These are phyloP conservation scores for Sinocyclocheilus maitianheensis DNA, from an alignment of 2,113 vertebrate genomes.

Conservation along the genomic window DNA sequence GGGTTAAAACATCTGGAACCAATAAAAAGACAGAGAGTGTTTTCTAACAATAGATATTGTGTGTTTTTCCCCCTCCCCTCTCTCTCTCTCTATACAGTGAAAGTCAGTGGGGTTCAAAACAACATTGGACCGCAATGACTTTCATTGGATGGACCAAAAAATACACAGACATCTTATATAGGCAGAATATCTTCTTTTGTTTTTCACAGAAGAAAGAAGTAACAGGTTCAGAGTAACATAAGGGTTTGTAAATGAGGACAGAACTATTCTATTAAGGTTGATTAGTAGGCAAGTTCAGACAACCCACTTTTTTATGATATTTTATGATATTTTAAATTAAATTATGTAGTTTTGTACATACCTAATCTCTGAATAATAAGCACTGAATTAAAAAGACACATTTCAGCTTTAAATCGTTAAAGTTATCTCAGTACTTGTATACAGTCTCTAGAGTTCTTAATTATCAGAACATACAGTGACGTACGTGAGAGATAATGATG, in stretches of 20 bases:
- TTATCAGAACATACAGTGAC: slow-evolving; percentile 33
- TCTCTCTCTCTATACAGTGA: not conserved
- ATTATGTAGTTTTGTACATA: not conserved
- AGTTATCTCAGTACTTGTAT: not conserved
- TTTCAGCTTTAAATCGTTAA: slow-evolving; percentile 15
- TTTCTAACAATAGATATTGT: not conserved
- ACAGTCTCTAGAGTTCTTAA: slow-evolving; percentile 11
- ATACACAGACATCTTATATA: not conserved
- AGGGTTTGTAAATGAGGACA: not conserved
- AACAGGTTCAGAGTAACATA: not conserved
- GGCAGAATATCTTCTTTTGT: not conserved
- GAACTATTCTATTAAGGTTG: not conserved
- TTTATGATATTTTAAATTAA: not conserved
- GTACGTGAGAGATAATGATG: not conserved
- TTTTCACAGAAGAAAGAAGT: not conserved
- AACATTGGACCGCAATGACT: not conserved
- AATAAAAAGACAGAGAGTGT: no score
- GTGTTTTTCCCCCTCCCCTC: no score
- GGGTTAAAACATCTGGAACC: no score
- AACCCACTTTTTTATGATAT: not conserved
- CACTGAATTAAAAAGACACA: not conserved
- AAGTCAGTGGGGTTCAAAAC: not conserved
- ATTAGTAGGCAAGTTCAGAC: not conserved
- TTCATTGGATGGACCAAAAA: not conserved
- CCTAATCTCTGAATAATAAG: not conserved